Conservation (phyloP, 2,797 vertebrate species). For the Apogon hyalosoma region DNA sequence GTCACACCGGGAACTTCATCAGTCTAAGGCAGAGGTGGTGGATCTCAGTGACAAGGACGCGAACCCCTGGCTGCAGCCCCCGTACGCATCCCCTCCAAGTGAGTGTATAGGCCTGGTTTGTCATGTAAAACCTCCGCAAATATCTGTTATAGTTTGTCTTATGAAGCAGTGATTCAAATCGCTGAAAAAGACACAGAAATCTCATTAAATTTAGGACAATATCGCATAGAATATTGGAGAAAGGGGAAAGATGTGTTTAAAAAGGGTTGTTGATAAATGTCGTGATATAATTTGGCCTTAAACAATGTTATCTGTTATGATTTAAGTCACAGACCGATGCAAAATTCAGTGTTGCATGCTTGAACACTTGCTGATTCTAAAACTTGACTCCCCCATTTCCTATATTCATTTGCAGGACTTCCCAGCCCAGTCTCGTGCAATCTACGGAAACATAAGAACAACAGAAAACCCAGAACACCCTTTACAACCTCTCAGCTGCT, state of each 20-base stretch:
- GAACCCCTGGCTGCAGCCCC: slow-evolving; percentile 76
- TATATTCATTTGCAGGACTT: slow-evolving; percentile 76
- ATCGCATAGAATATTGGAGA: too few species aligned
- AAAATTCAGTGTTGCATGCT: background rate
- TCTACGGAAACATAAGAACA: slow-evolving; percentile 90
- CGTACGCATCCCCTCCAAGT: slow-evolving; percentile 83
- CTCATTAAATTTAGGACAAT: too few species aligned
- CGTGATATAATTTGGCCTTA: too few species aligned
- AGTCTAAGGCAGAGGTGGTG: slow-evolving; percentile 73
- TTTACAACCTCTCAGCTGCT: slow-evolving; percentile 89
- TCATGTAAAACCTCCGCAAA: background rate
- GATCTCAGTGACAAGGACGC: slow-evolving; percentile 76
- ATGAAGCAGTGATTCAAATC: too few species aligned
- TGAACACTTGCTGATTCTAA: too few species aligned
- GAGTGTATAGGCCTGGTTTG: slow-evolving; percentile 66
- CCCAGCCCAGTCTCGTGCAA: slow-evolving; percentile 84
- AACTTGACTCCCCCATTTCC: slow-evolving; percentile 7
- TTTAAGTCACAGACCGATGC: background rate
- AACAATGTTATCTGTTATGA: too few species aligned
- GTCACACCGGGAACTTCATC: slow-evolving; percentile 71
- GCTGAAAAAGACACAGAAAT: too few species aligned
- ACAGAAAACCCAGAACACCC: slow-evolving; percentile 89
- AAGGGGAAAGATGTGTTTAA: too few species aligned
- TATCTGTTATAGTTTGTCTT: too few species aligned
- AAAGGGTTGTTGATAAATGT: too few species aligned